A percentile compares a stretch with the other conserved stretches of the same genome.
These are phyloP conservation scores for Mareca strepera DNA, from an alignment of 2,797 vertebrate species.

Conservation along the genomic window DNA sequence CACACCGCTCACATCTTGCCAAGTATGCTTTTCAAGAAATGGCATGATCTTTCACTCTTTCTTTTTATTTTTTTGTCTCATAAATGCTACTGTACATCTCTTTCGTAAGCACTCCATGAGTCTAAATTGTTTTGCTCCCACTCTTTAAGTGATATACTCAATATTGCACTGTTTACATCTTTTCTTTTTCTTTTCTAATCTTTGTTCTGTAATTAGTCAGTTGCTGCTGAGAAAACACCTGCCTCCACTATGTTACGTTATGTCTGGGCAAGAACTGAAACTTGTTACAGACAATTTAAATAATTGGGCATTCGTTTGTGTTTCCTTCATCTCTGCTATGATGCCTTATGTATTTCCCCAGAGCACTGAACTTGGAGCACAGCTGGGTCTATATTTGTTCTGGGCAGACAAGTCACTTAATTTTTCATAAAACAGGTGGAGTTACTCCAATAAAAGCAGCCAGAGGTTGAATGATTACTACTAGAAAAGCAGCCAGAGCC, in stretches of 20 bases:
- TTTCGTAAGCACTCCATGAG: fast-evolving
- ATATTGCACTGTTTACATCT: not conserved
- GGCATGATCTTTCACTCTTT: not conserved
- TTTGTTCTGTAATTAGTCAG: slow-evolving; percentile 52
- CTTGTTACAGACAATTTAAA: not conserved
- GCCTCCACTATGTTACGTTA: not conserved
- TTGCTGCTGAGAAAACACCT: slow-evolving; percentile 51
- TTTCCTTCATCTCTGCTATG: not conserved
- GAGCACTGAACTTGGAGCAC: not conserved
- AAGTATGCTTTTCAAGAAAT: not conserved
- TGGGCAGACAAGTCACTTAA: not conserved
- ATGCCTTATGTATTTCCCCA: not conserved
- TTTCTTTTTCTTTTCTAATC: not conserved
- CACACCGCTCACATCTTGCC: fast-evolving
- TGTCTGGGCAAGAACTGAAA: slow-evolving; percentile 46
- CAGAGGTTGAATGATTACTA: not conserved
- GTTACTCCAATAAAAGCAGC: not conserved
- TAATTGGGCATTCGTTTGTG: not conserved
- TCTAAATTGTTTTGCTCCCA: not conserved
- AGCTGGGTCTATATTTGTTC: not conserved
- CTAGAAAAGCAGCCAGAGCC: not conserved
- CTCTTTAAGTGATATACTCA: not conserved
- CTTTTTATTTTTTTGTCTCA: not conserved
- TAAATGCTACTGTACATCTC: not conserved
- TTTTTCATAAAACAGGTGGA: not conserved